phyloP scores from a whole-genome alignment of 2,797 vertebrate genomes.

The Falco rusticolus region DNA sequence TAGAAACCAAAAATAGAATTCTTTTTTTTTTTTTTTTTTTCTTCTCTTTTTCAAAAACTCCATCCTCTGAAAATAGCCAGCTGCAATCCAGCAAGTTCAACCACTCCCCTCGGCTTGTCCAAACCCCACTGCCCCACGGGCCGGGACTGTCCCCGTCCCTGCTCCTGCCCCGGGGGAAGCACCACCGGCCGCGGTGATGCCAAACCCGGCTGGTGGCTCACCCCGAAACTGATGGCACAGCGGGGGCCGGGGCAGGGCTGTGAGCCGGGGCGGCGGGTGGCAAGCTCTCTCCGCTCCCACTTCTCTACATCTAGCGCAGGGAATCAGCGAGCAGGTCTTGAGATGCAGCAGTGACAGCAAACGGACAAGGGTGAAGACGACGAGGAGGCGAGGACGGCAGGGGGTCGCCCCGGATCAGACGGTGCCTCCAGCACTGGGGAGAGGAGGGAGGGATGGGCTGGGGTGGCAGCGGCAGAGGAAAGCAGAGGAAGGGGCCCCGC shows the following conservation, averaged over 20 bases:
- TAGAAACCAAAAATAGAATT: conserved; percentile 51
- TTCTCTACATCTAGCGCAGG: conserved; percentile 18
- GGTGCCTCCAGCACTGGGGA: conserved; percentile 43
- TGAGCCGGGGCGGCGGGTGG: neutral
- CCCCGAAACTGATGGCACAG: neutral
- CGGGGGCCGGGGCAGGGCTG: neutral
- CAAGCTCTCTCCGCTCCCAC: conserved; percentile 24
- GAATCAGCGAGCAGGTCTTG: neutral
- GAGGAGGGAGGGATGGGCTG: neutral
- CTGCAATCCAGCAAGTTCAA: neutral
- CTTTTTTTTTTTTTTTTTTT: neutral
- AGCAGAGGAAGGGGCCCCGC: conserved; percentile 19
- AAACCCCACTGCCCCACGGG: neutral
- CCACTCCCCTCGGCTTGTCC: neutral
- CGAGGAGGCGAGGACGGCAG: neutral
- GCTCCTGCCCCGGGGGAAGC: neutral
- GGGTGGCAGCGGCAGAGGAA: neutral
- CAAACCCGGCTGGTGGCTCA: neutral
- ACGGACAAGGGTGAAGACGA: neutral
- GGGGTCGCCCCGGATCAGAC: neutral
- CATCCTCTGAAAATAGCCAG: conserved; percentile 48
- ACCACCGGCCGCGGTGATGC: neutral
- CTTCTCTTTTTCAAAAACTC: conserved; percentile 3
- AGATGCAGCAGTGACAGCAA: conserved; percentile 40
- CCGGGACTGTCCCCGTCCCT: neutral